Base-by-base conservation (phyloP, 2,113 vertebrate species). In the Anhinga anhinga region DNA sequence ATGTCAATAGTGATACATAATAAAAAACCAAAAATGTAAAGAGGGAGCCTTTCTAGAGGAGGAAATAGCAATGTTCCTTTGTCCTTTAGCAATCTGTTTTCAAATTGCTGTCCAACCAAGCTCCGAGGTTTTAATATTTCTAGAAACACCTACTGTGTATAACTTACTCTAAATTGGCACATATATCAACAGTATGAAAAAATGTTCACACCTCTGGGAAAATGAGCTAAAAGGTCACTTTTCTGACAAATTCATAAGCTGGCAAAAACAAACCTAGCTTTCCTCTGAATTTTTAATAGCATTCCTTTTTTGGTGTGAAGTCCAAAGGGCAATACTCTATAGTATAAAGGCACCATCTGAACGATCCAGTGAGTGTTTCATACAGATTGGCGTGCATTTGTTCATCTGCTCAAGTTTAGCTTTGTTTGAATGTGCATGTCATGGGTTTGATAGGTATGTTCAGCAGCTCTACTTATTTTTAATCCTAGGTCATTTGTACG, bases 171-270 rank as follows among this genome's bases (percentile, higher is more conserved):
- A 58, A 80, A 78, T 58, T 88, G 50, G 34, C 59, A 79, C 50
- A 47, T 86, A 26, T 27, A 82, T 82, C 66, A 87, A 52, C 74
- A 94, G 58, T 49, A 62, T 13, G 29, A 67, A 82, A 81, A 90
- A 88, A 62, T 47, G 29, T 94, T 96, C 90, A 93, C 89, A 80
- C 34, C 47, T 91, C 66, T 91, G 73, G 61, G 81, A 95, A 85
- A 82, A 17, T 55, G 70, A 89, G 32, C 73, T 79, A 72, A 86
- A 95, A 93, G 90, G 95, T 94, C 79, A 80, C n/a, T 81, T 93
- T 91, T 88, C 62, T n/a, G 69, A 62, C 85, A 88, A 77, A 88
- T 69, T 77, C 59, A 50, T 82, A 80, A 95, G 72, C 63, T 88
- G 82, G 74, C 62, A 85, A 88, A 93, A 90, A 23, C 62, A 80